phyloP scores from a whole-genome alignment of 64 coral and sea anemone genomes.

The Platygyra sinensis region DNA sequence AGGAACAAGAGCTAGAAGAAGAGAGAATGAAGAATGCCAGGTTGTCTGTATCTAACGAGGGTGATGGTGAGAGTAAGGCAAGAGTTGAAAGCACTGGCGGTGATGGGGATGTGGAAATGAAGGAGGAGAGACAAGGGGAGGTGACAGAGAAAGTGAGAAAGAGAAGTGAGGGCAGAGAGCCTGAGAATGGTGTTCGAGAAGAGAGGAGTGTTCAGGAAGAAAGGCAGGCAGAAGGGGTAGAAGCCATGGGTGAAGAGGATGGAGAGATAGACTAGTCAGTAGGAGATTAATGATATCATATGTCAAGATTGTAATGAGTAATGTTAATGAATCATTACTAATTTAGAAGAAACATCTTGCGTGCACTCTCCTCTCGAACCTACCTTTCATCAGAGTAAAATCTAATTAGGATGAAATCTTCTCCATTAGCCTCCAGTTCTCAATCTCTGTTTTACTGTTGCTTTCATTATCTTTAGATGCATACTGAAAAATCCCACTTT shows the following conservation, averaged over 20 bases:
- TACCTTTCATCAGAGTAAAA: not conserved
- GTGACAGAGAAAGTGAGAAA: constrained; percentile 2
- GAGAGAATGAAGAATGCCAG: constrained; percentile 51
- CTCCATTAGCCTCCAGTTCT: not conserved
- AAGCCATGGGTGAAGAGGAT: constrained; percentile 45
- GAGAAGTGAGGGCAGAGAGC: constrained; percentile 11
- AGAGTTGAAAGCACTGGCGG: not conserved
- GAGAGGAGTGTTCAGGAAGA: constrained; percentile 42
- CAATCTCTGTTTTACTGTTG: not conserved
- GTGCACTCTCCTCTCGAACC: not conserved
- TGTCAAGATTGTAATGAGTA: not conserved
- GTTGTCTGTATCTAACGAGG: constrained; percentile 57
- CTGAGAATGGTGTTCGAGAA: constrained; percentile 48
- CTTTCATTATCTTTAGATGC: not conserved
- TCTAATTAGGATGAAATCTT: not conserved
- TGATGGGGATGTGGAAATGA: constrained; percentile 49
- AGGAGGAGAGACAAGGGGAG: not conserved
- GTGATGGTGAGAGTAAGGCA: constrained; percentile 46
- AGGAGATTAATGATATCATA: not conserved
- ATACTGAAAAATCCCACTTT: not conserved
- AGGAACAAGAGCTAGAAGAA: constrained; percentile 50
- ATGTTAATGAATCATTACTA: not conserved
- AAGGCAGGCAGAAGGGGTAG: constrained; percentile 22
- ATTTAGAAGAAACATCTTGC: no score
- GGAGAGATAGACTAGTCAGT: constrained; percentile 13